These are phyloP conservation scores for Tetanocera ferruginea DNA, from an alignment of 2,888 invertebrate species.

Conservation along the genomic window DNA sequence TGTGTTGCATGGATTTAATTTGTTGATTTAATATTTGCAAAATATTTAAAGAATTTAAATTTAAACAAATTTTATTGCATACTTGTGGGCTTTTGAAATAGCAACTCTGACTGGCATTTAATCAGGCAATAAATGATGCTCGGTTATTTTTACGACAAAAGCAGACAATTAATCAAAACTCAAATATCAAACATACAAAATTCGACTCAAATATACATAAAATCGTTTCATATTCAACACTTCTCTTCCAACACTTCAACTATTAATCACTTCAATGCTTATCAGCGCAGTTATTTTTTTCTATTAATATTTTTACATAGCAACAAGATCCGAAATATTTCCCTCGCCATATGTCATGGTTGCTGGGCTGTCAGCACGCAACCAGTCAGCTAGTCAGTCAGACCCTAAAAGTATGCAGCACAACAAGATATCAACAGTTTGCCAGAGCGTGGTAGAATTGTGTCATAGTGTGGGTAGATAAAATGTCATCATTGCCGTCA, in stretches of 20 bases:
- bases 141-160: no score
- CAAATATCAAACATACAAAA: no score
- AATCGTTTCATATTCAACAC: no score
- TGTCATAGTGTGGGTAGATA: background rate
- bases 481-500: conserved; percentile 15
- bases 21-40: background rate
- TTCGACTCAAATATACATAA: no score
- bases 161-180: no score
- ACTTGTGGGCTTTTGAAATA: no score
- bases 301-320: background rate
- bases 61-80: background rate
- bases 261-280: conserved; percentile 24
- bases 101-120: no score
- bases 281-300: background rate
- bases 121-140: no score
- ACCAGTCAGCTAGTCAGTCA: background rate
- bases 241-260: background rate
- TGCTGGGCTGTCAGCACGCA: background rate
- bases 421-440: conserved; percentile 34
- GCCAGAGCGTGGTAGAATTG: background rate
- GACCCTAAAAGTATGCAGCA: conserved; percentile 18
- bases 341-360: conserved; percentile 8
- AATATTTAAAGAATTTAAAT: background rate
- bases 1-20: no score
- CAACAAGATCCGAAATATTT: background rate